Conservation (phyloP, 2,888 invertebrate genomes). For the Aspidiotus destructor region DNA sequence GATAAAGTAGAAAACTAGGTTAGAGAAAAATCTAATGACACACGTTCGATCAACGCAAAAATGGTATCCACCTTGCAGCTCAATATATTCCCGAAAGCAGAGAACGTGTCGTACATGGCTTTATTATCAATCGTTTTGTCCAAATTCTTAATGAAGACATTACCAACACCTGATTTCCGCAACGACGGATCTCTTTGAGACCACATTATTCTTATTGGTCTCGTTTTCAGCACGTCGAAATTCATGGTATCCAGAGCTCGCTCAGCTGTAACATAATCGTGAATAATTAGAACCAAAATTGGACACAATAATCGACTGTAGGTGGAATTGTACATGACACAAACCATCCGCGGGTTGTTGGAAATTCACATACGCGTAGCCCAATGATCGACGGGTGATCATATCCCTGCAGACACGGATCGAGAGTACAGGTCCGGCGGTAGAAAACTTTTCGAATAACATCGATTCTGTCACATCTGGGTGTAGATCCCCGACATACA, state of each 20-base stretch:
- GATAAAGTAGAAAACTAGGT: slow-evolving; percentile 13
- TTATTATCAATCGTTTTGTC: slow-evolving; percentile 98
- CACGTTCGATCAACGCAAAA: not conserved
- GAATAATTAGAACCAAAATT: not conserved
- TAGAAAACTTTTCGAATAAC: slow-evolving; percentile 98
- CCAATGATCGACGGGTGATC: slow-evolving; percentile 92
- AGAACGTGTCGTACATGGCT: slow-evolving; percentile 98
- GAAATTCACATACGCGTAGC: slow-evolving; percentile 99
- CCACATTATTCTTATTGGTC: slow-evolving; percentile 99
- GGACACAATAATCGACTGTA: too few species aligned
- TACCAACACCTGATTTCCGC: slow-evolving; percentile 96
- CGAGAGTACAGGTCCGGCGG: slow-evolving; percentile 95
- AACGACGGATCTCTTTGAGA: slow-evolving; percentile 97
- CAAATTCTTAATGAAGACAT: slow-evolving; percentile 98
- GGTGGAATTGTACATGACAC: slow-evolving; percentile 40
- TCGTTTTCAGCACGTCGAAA: slow-evolving; percentile 92
- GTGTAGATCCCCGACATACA: slow-evolving; percentile 98
- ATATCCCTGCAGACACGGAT: slow-evolving; percentile 98
- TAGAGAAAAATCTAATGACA: not conserved
- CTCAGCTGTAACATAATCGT: slow-evolving; percentile 62
- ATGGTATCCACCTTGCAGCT: slow-evolving; percentile 72
- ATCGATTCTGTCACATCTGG: slow-evolving; percentile 97
- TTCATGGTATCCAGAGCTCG: slow-evolving; percentile 99
- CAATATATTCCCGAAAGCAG: slow-evolving; percentile 96
- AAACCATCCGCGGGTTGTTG: slow-evolving; percentile 99